phyloP scores from a whole-genome alignment of 2,113 vertebrate species.

The Miniopterus natalensis region DNA sequence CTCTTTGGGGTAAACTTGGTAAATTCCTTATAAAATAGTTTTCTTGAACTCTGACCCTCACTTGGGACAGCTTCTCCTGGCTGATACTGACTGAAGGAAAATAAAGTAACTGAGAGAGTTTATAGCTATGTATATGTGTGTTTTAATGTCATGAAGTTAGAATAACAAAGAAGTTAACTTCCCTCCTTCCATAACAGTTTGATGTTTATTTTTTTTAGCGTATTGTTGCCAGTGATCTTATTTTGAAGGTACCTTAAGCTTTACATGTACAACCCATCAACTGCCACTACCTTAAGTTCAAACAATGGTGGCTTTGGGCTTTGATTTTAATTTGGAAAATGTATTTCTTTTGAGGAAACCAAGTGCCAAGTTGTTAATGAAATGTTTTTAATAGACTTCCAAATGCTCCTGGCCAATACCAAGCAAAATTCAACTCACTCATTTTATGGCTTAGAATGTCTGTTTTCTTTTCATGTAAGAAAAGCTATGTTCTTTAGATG shows the following conservation, averaged over 20 bases:
- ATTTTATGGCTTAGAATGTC: constrained; percentile 82
- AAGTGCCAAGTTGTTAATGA: constrained; percentile 87
- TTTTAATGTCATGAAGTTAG: constrained; percentile 69
- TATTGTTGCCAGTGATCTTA: constrained; percentile 34
- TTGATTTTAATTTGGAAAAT: constrained; percentile 83
- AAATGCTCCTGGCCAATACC: constrained; percentile 83
- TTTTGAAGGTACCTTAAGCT: constrained; percentile 59
- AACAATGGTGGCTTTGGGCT: constrained; percentile 73
- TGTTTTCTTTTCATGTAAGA: constrained; percentile 78
- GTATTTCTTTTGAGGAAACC: constrained; percentile 86
- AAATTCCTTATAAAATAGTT: constrained; percentile 63
- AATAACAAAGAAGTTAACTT: constrained; percentile 62
- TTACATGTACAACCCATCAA: neutral
- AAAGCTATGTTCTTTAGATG: constrained; percentile 81
- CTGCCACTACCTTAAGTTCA: constrained; percentile 16
- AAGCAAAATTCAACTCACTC: constrained; percentile 84
- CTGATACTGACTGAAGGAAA: constrained; percentile 53
- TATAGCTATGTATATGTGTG: constrained; percentile 11
- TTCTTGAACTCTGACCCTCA: constrained; percentile 66
- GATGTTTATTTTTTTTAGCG: constrained; percentile 58
- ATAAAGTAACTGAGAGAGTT: constrained; percentile 44
- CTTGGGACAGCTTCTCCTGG: neutral
- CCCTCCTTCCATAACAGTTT: constrained; percentile 51
- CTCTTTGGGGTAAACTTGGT: constrained; percentile 65
- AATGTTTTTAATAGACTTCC: constrained; percentile 86